Evolutionary conservation across 2,888 invertebrate genomes (phyloP), one percentile per base, ranked within the genome.

Genomic region (Eudemis profundana): DNA sequence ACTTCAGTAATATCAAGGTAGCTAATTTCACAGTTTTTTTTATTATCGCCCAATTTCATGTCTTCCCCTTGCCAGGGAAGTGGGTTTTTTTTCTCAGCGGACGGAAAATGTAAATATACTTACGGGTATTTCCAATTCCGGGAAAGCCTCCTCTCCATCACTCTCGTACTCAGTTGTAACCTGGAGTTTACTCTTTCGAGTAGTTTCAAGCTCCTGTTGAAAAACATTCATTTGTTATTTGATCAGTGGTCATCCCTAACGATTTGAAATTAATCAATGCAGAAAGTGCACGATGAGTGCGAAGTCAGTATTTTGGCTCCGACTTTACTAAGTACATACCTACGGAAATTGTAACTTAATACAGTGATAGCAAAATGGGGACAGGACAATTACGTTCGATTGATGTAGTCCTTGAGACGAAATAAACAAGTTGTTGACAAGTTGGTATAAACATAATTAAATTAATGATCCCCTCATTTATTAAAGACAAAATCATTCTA

Each of bases 141-240:
- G 83, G 69, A 91, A 89, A 12, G 90, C 88, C 68, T 93, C 93
- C 74, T 93, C 93, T 17, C 86, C 90, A 73, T 93, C 93, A 70
- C 92, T 93, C 68, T 93, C 93, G 71, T 86, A 86, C 70, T 93
- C 92, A 74, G 84, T 89, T 40, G 84, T 79, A 33, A 77, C 75
- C 2, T 84, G 70, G 49, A 85, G 75, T 62, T 80, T 83, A 17
- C 75, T 70, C 73, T 93, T 90, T 0, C 84, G 77, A 1, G 82
- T 84, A 61, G 78, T 81, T 67, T 89, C 89, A 17, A 82, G 81
- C 69, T 89, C 91, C 93, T 93, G 76, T 1, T 74, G 69, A 49
- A 70, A 67, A 57, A 60, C 4, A n/a, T 40, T 15, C 17, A 10
- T 15, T 19, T 14, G 14, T 54, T n/a, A 40, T 14, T 51, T 36